Conservation (phyloP, 2,888 invertebrate genomes). For the Oegoconia quadripuncta region DNA sequence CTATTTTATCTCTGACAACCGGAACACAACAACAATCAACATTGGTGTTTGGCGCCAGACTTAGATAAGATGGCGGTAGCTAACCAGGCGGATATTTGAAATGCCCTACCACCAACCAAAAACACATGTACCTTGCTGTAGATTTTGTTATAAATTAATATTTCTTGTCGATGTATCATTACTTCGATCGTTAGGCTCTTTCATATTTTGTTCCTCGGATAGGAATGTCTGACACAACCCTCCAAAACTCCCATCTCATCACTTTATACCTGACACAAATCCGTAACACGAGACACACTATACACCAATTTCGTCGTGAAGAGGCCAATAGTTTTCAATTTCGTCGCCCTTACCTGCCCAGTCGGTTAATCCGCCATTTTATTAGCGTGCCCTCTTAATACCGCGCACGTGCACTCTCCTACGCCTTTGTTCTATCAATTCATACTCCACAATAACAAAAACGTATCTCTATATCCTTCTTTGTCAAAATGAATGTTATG, state of each 20-base stretch:
- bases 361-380: constrained; percentile 69
- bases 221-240: too few relatives aligned
- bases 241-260: constrained; percentile 35
- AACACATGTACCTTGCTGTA: too few relatives aligned
- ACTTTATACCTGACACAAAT: constrained; percentile 48
- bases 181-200: too few relatives aligned
- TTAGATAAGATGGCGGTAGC: too few relatives aligned
- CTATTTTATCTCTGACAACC: too few relatives aligned
- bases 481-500: constrained; percentile 25
- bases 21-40: too few relatives aligned
- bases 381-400: constrained; percentile 67
- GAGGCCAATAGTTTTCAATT: constrained; percentile 74
- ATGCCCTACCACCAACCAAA: too few relatives aligned
- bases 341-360: constrained; percentile 68
- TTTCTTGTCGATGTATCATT: too few relatives aligned
- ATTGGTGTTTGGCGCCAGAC: too few relatives aligned
- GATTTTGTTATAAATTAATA: too few relatives aligned
- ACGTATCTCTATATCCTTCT: constrained; percentile 15
- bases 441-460: constrained; percentile 31
- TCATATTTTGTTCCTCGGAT: too few relatives aligned
- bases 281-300: constrained; percentile 44
- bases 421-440: constrained; percentile 69
- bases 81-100: too few relatives aligned
- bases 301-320: constrained; percentile 50
- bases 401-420: constrained; percentile 64